Evolutionary conservation across 2,113 vertebrate genomes (phyloP).

Genomic region (Thryonomys swinderianus): DNA sequence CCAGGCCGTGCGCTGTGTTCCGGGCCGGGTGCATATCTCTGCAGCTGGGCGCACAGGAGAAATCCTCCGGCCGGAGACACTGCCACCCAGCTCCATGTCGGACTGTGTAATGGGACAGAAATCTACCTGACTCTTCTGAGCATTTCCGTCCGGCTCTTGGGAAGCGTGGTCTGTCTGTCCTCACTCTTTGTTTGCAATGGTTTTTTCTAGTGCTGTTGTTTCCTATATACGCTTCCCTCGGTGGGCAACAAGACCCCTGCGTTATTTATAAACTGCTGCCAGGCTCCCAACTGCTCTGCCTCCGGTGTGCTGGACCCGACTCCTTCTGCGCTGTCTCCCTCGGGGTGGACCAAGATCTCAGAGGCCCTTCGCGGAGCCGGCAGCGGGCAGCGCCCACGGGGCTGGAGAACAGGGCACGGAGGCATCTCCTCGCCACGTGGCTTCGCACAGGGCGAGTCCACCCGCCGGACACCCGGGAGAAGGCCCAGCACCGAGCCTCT

Average conservation of each 20-base stretch:
- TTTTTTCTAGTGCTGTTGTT: not conserved
- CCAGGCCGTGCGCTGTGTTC: conserved; percentile 36
- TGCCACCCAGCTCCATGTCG: conserved; percentile 61
- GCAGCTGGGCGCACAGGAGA: not conserved
- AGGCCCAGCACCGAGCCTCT: not conserved
- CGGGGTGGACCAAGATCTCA: not conserved
- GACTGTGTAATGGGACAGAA: conserved; percentile 36
- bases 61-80: conserved; percentile 54
- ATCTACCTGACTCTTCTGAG: conserved; percentile 63
- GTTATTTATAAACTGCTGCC: conserved; percentile 59
- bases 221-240: not conserved
- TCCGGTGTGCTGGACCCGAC: not conserved
- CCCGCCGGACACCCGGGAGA: rapidly evolving
- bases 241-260: not conserved
- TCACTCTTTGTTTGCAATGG: conserved; percentile 62
- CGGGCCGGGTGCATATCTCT: not conserved
- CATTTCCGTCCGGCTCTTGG: conserved; percentile 60
- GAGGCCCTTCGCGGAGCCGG: not conserved
- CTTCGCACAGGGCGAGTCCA: not conserved
- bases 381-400: not conserved
- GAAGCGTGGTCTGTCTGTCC: not conserved
- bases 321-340: not conserved
- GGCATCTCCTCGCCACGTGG: not conserved
- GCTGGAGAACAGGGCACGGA: not conserved
- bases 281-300: not conserved